These are phyloP conservation scores for Chloroclystis v-ata DNA, from an alignment of 2,888 invertebrate genomes.

Conservation along the genomic window DNA sequence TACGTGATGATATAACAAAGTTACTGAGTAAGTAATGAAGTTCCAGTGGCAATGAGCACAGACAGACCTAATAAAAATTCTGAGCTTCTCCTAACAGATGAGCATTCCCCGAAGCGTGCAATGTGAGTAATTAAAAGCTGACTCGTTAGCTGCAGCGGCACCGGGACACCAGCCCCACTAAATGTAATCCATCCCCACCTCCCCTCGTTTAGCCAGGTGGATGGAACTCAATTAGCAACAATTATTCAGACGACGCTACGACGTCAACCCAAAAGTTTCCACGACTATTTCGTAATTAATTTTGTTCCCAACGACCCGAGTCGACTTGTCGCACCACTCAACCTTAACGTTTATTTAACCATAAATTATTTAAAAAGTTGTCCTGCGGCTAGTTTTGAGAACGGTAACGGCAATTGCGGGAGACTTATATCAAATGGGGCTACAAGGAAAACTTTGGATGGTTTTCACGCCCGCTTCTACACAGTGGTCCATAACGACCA, in stretches of 20 bases:
- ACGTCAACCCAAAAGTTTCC: conserved; percentile 62
- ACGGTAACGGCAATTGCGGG: conserved; percentile 41
- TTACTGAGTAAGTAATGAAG: conserved; percentile 5
- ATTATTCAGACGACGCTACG: conserved; percentile 61
- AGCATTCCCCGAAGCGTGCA: conserved; percentile 30
- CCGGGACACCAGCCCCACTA: conserved; percentile 27
- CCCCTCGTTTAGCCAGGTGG: conserved; percentile 50
- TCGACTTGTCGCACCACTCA: conserved; percentile 38
- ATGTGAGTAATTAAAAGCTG: conserved; percentile 42
- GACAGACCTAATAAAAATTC: conserved; percentile 28
- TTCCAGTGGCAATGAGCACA: conserved; percentile 2
- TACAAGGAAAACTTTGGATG: conserved; percentile 67
- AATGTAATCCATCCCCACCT: conserved; percentile 41
- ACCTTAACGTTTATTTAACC: conserved; percentile 39
- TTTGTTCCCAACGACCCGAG: conserved; percentile 59
- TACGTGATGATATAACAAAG: neutral
- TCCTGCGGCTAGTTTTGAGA: conserved; percentile 33
- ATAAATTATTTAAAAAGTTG: conserved; percentile 44
- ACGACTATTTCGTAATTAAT: conserved; percentile 70
- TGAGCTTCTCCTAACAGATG: conserved; percentile 28
- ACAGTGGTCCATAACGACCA: conserved; percentile 72
- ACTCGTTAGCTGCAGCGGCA: conserved; percentile 37
- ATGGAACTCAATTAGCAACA: conserved; percentile 71
- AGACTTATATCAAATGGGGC: conserved; percentile 63
- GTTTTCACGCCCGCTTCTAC: conserved; percentile 64